Evolutionary conservation across 2,888 invertebrate genomes (phyloP).

Genomic region (Aromia moschata): DNA sequence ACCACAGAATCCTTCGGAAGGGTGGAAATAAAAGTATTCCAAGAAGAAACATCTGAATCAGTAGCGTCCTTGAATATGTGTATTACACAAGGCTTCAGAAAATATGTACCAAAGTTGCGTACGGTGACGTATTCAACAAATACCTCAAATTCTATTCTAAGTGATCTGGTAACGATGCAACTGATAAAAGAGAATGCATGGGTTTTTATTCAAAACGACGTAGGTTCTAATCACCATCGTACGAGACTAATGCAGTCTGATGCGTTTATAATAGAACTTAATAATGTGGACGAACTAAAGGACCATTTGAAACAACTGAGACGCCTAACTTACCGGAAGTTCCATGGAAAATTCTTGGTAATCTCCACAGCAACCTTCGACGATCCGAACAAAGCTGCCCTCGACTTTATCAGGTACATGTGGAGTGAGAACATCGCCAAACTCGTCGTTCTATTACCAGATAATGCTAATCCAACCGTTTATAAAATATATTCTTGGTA

Average conservation of each 20-base stretch:
- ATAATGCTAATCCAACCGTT: constrained; percentile 14
- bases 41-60: not conserved
- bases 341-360: constrained; percentile 35
- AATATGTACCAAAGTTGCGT: not conserved
- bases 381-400: constrained; percentile 26
- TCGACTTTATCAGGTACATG: constrained; percentile 34
- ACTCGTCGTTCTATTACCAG: constrained; percentile 43
- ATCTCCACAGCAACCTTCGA: constrained; percentile 37
- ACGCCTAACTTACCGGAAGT: constrained; percentile 5
- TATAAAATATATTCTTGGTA: constrained; percentile 48
- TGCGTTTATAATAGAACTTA: not conserved
- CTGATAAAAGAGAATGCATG: not conserved
- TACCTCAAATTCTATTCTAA: not conserved
- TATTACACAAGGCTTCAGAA: not conserved
- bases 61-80: not conserved
- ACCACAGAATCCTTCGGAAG: not conserved
- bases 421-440: constrained; percentile 40
- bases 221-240: not conserved
- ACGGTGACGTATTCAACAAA: not conserved
- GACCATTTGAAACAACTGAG: not conserved
- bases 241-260: not conserved
- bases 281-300: not conserved
- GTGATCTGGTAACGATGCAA: not conserved
- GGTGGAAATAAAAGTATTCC: not conserved
- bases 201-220: not conserved